phyloP scores from a whole-genome alignment of 2,113 vertebrate species.

The Atherinomorus stipes region DNA sequence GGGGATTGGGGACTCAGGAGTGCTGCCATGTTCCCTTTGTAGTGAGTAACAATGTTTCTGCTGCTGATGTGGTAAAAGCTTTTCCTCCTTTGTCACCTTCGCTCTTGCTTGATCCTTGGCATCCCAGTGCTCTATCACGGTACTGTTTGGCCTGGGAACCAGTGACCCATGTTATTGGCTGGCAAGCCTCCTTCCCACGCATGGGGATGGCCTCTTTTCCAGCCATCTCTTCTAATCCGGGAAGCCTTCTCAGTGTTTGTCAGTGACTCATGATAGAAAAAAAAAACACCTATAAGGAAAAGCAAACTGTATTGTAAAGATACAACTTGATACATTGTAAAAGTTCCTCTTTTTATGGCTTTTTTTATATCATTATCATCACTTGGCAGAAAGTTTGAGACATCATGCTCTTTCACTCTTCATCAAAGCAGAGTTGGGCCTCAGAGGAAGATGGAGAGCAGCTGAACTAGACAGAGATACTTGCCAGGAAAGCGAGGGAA shows the following conservation, averaged over 20 bases:
- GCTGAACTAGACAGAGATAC: constrained; percentile 45
- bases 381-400: background rate
- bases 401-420: constrained; percentile 64
- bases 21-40: constrained; percentile 66
- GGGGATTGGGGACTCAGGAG: constrained; percentile 65
- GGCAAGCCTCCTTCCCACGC: constrained; percentile 55
- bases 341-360: too few species aligned
- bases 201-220: constrained; percentile 48
- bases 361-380: too few species aligned
- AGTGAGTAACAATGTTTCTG: constrained; percentile 68
- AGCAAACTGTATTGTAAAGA: constrained; percentile 21
- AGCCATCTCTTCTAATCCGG: constrained; percentile 44
- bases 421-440: constrained; percentile 68
- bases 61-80: constrained; percentile 79
- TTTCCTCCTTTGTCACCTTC: constrained; percentile 74
- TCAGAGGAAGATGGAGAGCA: constrained; percentile 41
- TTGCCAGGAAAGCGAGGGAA: constrained; percentile 59
- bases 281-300: constrained; percentile 54
- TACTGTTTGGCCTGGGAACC: constrained; percentile 65
- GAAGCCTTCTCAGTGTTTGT: constrained; percentile 53
- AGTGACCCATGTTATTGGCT: constrained; percentile 75
- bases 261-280: constrained; percentile 34
- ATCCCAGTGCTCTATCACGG: constrained; percentile 67
- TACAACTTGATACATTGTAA: too few species aligned
- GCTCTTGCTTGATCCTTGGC: constrained; percentile 67